Evolutionary conservation across 2,888 invertebrate genomes (phyloP).

Genomic region (Leptopilina myrica): DNA sequence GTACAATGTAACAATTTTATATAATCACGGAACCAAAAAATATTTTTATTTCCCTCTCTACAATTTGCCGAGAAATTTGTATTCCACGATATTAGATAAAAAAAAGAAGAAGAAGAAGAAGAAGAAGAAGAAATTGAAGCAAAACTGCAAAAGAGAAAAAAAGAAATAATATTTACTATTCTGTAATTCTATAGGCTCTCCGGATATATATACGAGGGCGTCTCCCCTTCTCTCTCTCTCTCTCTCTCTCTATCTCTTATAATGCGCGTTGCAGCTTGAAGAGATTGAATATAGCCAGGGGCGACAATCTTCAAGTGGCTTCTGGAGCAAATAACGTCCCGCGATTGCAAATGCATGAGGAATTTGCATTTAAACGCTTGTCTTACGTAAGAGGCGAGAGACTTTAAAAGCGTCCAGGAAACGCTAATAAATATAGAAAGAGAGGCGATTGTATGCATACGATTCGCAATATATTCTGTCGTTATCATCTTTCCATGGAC

Average conservation of each 20-base stretch:
- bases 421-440: constrained; percentile 49
- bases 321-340: constrained; percentile 50
- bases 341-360: constrained; percentile 42
- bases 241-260: constrained; percentile 5
- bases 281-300: constrained; percentile 46
- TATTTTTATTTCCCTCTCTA: too few species aligned
- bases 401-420: constrained; percentile 53
- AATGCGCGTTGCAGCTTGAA: constrained; percentile 29
- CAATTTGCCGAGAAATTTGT: too few species aligned
- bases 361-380: constrained; percentile 56
- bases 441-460: constrained; percentile 48
- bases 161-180: too few species aligned
- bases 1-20: too few species aligned
- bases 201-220: constrained; percentile 13
- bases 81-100: too few species aligned
- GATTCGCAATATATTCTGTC: constrained; percentile 41
- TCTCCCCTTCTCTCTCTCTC: constrained; percentile 24
- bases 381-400: constrained; percentile 53
- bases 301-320: constrained; percentile 51
- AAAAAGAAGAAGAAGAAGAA: too few species aligned
- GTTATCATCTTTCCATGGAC: constrained; percentile 45
- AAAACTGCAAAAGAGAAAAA: too few species aligned
- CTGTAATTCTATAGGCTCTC: too few species aligned
- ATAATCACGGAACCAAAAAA: too few species aligned
- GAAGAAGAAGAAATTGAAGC: too few species aligned